Base-by-base conservation (phyloP, 30 jellyfish, hydroid and myxozoan species). In the Cassiopea andromeda region DNA sequence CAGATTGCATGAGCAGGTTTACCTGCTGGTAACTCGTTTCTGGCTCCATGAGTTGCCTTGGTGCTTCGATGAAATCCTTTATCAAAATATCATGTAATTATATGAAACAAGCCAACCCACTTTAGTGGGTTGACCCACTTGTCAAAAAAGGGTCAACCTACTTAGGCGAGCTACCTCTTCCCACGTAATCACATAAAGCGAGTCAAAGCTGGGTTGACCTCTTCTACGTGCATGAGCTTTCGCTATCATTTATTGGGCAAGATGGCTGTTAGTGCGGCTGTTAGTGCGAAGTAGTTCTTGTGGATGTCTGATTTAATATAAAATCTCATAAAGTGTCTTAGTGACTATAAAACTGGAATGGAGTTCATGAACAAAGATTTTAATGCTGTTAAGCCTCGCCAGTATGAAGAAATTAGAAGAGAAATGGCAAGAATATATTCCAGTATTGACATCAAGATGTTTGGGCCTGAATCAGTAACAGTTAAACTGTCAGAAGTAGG, bases 71-170 rank as follows among this genome's bases (percentile, higher is more conserved):
- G 4, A 68, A 5, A 68, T 68, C 77, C 47, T 68, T 68, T n/a
- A 68, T 18, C 7, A 4, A 68, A 14, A 14, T n/a, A 68, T 68
- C 9, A 17, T 68, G 77, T n/a, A n/a, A 68, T 68, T 68, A 43
- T 43, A 68, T 68, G 77, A 4, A 68, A n/a, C 77, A 68, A 68
- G 77, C 77, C 77, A 68, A 68, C 77, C 77, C 44, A 43, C 77
- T 68, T 68, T 68, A 43, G 9, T n/a, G 77, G 77, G 77, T 68
- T 68, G 47, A 68, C 77, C 77, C 77, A n/a, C 47, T 68, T 68
- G 7, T 68, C 17, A n/a, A 68, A 68, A 68, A n/a, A 4, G 77
- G 77, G 77, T 68, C 77, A 68, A 68, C 77, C 77, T 7, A n/a
- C n/a, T n/a, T 14, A 68, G 77, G 17, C 77, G 44, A 68, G 47